Base-by-base conservation (phyloP, 2,113 vertebrate genomes). In the Okapia johnstoni region DNA sequence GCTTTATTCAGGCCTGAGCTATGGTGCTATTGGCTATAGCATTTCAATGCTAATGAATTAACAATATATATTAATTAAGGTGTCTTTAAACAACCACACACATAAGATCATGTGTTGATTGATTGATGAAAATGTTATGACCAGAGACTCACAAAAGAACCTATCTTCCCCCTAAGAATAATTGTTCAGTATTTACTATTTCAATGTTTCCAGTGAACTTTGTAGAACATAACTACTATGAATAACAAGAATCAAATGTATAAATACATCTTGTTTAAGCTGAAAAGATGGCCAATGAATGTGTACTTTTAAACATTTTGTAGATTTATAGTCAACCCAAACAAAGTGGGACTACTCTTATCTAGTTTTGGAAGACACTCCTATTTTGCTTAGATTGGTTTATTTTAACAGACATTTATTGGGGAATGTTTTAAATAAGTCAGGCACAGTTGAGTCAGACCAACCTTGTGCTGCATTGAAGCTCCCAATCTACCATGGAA, bases 241-340 rank as follows among this genome's bases (percentile, higher is more conserved):
- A 88, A 80, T 40, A 55, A 33, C 3, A 57, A 40, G 48, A 97
- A 54, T 92, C 46, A 77, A 79, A 28, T 48, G 6, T 88, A 40
- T 54, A 87, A 92, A 92, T 85, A 52, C 48, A 61, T 90, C 80
- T 97, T 81, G 33, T 77, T 93, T 95, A 94, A 85, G 21, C 25
- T 90, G n/a, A 92, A 93, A 85, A 90, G n/a, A 66, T 92, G 40
- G 7, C 26, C 15, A 58, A 19, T 36, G 60, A 66, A 23, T 66
- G 92, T 36, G 6, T 11, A 73, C 81, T 60, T 94, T 54, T 95
- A 88, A 52, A 85, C n/a, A 93, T 80, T 85, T 77, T 52, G 26
- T 61, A 55, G 55, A 84, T 83, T 90, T 95, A 86, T 36, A 61
- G 26, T 95, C 61, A 94, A 73, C 40, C 5, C 30, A 52, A 36